Percentiles rank a stretch among this genome's conserved stretches.
Conservation (phyloP, 2,888 invertebrate genomes). For the Oasisia sp. region DNA sequence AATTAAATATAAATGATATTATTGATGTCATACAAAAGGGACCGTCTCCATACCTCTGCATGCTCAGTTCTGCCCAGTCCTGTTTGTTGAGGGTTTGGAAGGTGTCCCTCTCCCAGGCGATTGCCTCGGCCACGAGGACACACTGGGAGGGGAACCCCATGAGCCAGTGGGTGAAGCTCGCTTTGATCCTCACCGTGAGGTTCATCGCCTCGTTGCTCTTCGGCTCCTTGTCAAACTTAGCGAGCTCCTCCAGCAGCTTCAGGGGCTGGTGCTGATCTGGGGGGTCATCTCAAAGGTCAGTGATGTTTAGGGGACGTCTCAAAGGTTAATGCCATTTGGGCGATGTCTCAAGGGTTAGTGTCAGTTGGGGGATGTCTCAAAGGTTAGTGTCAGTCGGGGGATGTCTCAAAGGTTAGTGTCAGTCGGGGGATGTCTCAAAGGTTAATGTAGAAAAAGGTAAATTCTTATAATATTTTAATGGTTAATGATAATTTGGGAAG, state of each 20-base stretch:
- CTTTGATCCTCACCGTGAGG: constrained; percentile 39
- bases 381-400: too few species aligned
- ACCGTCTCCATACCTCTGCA: constrained; percentile 39
- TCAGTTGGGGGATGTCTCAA: too few species aligned
- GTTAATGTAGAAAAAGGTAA: too few species aligned
- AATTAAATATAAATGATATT: too few species aligned
- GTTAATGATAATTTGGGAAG: background rate
- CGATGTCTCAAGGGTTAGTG: too few species aligned
- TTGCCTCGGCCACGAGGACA: constrained; percentile 57
- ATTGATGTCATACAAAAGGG: background rate
- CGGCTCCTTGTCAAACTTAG: constrained; percentile 36
- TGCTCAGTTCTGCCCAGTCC: constrained; percentile 49
- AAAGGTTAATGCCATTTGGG: too few species aligned
- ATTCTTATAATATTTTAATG: background rate
- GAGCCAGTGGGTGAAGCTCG: constrained; percentile 57
- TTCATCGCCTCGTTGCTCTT: constrained; percentile 35
- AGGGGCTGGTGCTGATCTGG: constrained; percentile 25
- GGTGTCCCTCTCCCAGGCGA: constrained; percentile 58
- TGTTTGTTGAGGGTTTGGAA: constrained; percentile 49
- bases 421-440: too few species aligned
- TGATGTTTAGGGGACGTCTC: too few species aligned
- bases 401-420: too few species aligned
- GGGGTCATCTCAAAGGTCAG: background rate
- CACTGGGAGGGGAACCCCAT: constrained; percentile 61
- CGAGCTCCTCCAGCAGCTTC: constrained; percentile 56